Conservation (phyloP, 2,888 invertebrate species). For the Aradus depressus region DNA sequence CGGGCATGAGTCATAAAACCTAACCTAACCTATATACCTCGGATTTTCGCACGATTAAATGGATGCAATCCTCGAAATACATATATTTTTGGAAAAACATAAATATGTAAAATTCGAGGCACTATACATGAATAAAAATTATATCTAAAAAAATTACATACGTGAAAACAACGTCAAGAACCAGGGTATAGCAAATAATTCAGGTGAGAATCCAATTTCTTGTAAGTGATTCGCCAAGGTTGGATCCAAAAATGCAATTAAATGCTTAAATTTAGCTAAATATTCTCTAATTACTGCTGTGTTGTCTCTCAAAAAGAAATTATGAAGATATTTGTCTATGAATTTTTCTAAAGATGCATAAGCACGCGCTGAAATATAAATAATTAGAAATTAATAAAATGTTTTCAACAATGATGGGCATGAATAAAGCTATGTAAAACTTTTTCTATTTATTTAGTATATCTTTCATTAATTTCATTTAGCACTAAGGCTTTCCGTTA, state of each 20-base stretch:
- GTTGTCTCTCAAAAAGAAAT: slow-evolving; percentile 96
- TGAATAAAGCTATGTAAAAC: neutral
- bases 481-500: neutral
- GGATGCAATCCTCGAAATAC: neutral
- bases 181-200: slow-evolving; percentile 98
- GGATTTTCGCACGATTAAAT: too few species aligned
- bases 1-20: too few species aligned
- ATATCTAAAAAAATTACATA: slow-evolving; percentile 45
- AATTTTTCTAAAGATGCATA: slow-evolving; percentile 91
- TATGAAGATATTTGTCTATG: slow-evolving; percentile 90
- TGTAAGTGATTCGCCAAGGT: slow-evolving; percentile 79
- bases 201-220: slow-evolving; percentile 89
- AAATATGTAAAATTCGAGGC: neutral
- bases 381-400: neutral
- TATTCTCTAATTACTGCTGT: slow-evolving; percentile 95
- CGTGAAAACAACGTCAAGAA: slow-evolving; percentile 98
- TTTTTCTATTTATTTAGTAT: neutral
- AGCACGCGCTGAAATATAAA: slow-evolving; percentile 64
- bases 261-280: slow-evolving; percentile 88
- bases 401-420: neutral
- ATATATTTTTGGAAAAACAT: neutral
- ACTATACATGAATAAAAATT: neutral
- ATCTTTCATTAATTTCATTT: neutral
- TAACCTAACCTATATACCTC: too few species aligned
- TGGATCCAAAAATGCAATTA: slow-evolving; percentile 93